Base-by-base conservation (phyloP, 1,140 invertebrate genomes). In the Ganaspis sp. region DNA sequence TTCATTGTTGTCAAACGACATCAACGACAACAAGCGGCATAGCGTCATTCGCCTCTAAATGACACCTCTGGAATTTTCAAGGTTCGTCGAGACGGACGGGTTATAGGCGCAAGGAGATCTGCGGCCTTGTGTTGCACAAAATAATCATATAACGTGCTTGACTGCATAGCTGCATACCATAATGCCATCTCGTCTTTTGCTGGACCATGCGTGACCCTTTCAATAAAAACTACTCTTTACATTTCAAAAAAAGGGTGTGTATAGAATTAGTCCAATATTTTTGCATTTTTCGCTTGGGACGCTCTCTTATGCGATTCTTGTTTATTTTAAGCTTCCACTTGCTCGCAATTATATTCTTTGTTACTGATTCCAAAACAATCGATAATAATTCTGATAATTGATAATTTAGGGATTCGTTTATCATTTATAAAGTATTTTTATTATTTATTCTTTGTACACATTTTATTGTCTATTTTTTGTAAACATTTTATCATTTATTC, bases 121-220 rank as follows among this genome's bases (percentile, higher is more conserved):
- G 82, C 82, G 87, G 84, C 84, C 81, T 88, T 87, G 85, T 82
- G 81, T 58, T 78, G 82, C 75, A 84, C 82, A 76, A 88, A 88
- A 87, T 89, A 88, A 89, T 89, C 86, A 86, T 84, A 86, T 77
- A 84, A 80, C 83, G 83, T 83, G 82, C 83, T 77, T 70, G 83
- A 79, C 84, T 83, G 85, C 86, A 85, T 86, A 86, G 85, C 86
- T 86, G 86, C 85, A 88, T 88, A 86, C 85, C 83, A 85, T 87
- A 87, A 84, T 83, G 74, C 74, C 77, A 76, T 75, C 80, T 73
- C 75, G 69, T 75, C 77, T 69, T 83, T 78, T 79, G 58, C 77
- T 77, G 74, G 75, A 81, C 71, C 58, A 64, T 26, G 58, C 58
- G 58, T 64, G 23, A 64, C 58, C 23, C 58, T 26, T 64, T n/a